Percentiles rank a stretch among this genome's conserved stretches.
These are phyloP conservation scores for Antheraea yamamai DNA, from an alignment of 2,888 invertebrate species.

Conservation along the genomic window DNA sequence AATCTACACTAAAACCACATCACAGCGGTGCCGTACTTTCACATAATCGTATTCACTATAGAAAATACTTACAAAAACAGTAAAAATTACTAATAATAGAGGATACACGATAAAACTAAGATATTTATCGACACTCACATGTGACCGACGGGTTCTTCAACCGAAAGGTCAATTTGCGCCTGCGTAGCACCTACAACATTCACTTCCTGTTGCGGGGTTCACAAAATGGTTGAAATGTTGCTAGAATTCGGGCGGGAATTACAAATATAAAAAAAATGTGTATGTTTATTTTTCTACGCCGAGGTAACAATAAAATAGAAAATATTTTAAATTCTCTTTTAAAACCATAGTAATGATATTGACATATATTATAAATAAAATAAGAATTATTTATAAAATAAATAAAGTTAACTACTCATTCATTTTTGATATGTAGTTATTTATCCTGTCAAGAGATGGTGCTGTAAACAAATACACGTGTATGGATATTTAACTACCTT, in stretches of 20 bases:
- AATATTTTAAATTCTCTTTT: background rate
- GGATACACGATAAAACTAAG: slow-evolving; percentile 78
- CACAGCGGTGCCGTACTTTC: slow-evolving; percentile 55
- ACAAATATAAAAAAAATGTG: slow-evolving; percentile 30
- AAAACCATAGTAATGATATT: background rate
- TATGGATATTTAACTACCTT: background rate
- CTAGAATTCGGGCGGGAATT: slow-evolving; percentile 61
- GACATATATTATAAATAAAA: background rate
- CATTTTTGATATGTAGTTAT: background rate
- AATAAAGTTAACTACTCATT: background rate
- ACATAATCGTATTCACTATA: slow-evolving; percentile 72
- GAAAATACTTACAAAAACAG: slow-evolving; percentile 79
- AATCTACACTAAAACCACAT: slow-evolving; percentile 74
- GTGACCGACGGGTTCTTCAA: slow-evolving; percentile 95
- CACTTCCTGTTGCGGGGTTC: slow-evolving; percentile 81
- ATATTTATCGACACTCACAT: slow-evolving; percentile 90
- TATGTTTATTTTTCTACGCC: background rate
- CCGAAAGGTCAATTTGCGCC: slow-evolving; percentile 89
- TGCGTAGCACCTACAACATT: slow-evolving; percentile 85
- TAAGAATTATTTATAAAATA: background rate
- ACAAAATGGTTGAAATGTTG: slow-evolving; percentile 69
- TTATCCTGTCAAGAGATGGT: background rate
- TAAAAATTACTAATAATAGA: slow-evolving; percentile 67
- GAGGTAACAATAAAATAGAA: background rate
- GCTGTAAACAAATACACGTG: background rate